Evolutionary conservation across 2,888 invertebrate species (phyloP), one percentile per base, ranked within the genome.

Genomic region (Thymelicus sylvestris): DNA sequence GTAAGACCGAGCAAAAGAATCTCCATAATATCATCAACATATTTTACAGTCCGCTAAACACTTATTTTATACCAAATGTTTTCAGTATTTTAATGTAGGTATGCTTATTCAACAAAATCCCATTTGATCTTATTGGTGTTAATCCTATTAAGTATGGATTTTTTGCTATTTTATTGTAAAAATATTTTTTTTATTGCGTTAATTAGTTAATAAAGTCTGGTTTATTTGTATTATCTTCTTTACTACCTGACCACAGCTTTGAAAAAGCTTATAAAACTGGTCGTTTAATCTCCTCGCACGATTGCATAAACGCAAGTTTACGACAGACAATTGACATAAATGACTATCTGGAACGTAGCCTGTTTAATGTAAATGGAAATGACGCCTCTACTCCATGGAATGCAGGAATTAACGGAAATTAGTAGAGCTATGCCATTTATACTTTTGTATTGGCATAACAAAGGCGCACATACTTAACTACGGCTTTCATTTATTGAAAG

Each of bases 251-350:
- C 52, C 39, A 65, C 65, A 39, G 65, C 19, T 52, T 65, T 50
- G 39, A 65, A 65, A 52, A 65, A 65, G 41, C 50, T 55, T 55
- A 64, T 64, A 50, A 64, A 64, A 31, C 63, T 7, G 62, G 48
- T 12, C 52, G 41, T 52, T 65, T 65, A 52, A 65, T 65, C 19
- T 44, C 39, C 19, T 19, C 39, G 60, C 39, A 39, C 15, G 60
- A 39, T 60, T 60, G 15, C 15, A 41, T 60, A 60, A 60, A 60
- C 60, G 60, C 60, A 41, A 60, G 60, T 60, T 60, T 60, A 60
- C 19, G 60, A 41, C 39, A 39, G 60, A 60, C 60, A 41, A 41
- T 41, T 60, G 39, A 60, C 39, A 41, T 60, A 15, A 39, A 41
- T 59, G 60, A 60, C 13, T 59, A 19, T 60, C 41, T 60, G 41